phyloP scores from a whole-genome alignment of 2,888 invertebrate species.

The Lydus trimaculatus region DNA sequence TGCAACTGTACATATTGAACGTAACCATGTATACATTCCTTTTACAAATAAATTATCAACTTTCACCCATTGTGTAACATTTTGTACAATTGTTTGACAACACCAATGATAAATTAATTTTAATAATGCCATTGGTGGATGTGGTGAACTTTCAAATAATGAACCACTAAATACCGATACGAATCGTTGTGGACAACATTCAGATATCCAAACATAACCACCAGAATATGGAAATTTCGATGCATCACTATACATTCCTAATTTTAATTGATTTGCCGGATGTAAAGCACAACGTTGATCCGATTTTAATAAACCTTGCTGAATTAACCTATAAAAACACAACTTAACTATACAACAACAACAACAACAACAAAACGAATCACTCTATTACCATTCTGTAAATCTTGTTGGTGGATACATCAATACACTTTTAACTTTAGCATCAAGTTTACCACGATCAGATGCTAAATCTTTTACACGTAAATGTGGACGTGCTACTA shows the following conservation, averaged over 20 bases:
- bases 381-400: constrained; percentile 74
- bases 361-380: no score
- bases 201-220: constrained; percentile 91
- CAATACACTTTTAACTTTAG: constrained; percentile 82
- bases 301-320: constrained; percentile 80
- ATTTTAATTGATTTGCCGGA: constrained; percentile 72
- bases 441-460: constrained; percentile 73
- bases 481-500: constrained; percentile 81
- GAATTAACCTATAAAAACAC: constrained; percentile 67
- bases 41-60: constrained; percentile 76
- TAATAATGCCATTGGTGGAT: constrained; percentile 81
- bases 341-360: background rate
- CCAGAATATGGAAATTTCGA: constrained; percentile 87
- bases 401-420: constrained; percentile 85
- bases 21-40: constrained; percentile 73
- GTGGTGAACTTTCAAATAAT: constrained; percentile 84
- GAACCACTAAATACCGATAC: constrained; percentile 89
- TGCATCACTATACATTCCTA: constrained; percentile 87
- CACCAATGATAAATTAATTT: constrained; percentile 92
- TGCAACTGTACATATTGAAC: constrained; percentile 82
- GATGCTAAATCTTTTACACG: constrained; percentile 71
- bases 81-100: constrained; percentile 88
- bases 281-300: constrained; percentile 81
- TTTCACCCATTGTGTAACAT: constrained; percentile 86
- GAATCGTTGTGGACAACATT: constrained; percentile 84